Evolutionary conservation across 1,140 invertebrate genomes (phyloP).

Genomic region (Mamestra configurata): DNA sequence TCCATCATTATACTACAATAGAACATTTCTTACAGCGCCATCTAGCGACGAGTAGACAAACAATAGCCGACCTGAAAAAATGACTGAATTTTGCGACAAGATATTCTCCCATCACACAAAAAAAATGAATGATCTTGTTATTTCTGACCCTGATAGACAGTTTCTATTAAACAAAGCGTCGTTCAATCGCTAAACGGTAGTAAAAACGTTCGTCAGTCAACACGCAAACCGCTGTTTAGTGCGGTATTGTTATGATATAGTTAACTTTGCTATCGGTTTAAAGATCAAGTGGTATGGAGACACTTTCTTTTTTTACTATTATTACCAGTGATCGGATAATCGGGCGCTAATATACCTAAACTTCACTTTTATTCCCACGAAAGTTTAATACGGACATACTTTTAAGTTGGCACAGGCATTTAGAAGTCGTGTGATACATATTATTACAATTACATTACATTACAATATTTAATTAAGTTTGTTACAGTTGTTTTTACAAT

Average conservation of each 20-base stretch:
- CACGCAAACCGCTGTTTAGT: constrained; percentile 33
- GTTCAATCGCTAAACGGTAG: constrained; percentile 1
- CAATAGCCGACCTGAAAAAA: constrained; percentile 70
- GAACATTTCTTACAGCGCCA: constrained; percentile 70
- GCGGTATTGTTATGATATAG: constrained; percentile 2
- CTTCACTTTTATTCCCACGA: too few relatives aligned
- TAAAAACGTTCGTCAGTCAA: constrained; percentile 1
- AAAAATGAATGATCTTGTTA: constrained; percentile 25
- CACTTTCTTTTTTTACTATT: constrained; percentile 16
- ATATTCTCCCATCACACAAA: constrained; percentile 65
- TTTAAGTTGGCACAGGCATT: too few relatives aligned
- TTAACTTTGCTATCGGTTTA: not conserved
- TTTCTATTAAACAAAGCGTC: constrained; percentile 52
- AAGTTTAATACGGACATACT: too few relatives aligned
- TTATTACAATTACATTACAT: too few relatives aligned
- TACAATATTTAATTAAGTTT: too few relatives aligned
- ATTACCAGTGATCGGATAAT: too few relatives aligned
- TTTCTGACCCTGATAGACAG: constrained; percentile 54
- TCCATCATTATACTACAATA: constrained; percentile 57
- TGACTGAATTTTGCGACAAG: constrained; percentile 11
- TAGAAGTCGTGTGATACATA: too few relatives aligned
- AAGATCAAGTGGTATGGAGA: not conserved
- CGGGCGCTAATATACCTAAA: too few relatives aligned
- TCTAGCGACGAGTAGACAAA: constrained; percentile 77
- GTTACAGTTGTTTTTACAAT: too few relatives aligned